Conservation (phyloP, 2,888 invertebrate genomes). For the Acanthacorydalis orientalis region DNA sequence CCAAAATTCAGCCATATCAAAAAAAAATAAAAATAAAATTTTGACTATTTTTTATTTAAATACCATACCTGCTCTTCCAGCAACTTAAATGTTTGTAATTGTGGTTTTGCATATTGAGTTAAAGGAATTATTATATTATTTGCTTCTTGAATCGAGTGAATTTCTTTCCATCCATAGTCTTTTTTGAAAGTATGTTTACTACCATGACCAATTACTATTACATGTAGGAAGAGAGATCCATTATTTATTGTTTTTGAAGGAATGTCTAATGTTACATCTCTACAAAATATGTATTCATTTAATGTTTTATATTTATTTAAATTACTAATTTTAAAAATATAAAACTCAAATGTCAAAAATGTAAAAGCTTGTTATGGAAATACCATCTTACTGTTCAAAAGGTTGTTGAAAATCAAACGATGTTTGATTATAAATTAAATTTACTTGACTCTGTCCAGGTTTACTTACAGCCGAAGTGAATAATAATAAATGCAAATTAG, state of each 20-base stretch:
- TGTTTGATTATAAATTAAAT: conserved; percentile 38
- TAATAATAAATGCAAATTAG: conserved; percentile 49
- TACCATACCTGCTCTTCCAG: conserved; percentile 30
- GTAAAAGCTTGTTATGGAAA: neutral
- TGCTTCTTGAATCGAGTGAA: conserved; percentile 40
- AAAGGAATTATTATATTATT: conserved; percentile 46
- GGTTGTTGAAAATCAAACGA: conserved; percentile 48
- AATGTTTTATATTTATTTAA: too few relatives aligned
- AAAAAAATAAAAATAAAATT: too few relatives aligned
- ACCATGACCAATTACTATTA: conserved; percentile 45
- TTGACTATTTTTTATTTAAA: too few relatives aligned
- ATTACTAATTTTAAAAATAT: too few relatives aligned
- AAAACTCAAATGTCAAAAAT: too few relatives aligned
- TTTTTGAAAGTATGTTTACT: conserved; percentile 23
- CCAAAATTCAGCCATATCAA: too few relatives aligned
- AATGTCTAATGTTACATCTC: conserved; percentile 48
- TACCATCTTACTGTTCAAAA: conserved; percentile 30
- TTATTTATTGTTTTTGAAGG: conserved; percentile 63
- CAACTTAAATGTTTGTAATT: conserved; percentile 56
- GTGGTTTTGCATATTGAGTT: conserved; percentile 58
- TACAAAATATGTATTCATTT: conserved; percentile 22
- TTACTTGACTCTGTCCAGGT: conserved; percentile 35
- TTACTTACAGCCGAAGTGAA: conserved; percentile 45
- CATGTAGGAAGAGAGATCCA: conserved; percentile 69
- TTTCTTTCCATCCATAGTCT: conserved; percentile 36